Evolutionary conservation across 2,888 invertebrate species (phyloP), one percentile per base, ranked within the genome.

Genomic region (Zygaena filipendulae): DNA sequence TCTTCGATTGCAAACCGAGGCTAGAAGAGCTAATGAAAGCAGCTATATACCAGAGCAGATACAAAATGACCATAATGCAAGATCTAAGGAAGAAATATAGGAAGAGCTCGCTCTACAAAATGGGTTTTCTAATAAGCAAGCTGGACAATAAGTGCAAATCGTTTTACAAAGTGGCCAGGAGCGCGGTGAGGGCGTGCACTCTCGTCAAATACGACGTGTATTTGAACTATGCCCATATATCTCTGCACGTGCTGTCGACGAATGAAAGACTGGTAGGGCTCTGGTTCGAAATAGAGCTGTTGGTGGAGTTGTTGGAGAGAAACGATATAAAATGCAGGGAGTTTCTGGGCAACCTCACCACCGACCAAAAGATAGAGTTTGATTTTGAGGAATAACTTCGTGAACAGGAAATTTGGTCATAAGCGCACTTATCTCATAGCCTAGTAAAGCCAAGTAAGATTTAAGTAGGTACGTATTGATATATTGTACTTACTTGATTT

Each of bases 51-150:
- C 57, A 55, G 27, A 44, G 59, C 0, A 45, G 70, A 21, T 55
- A 60, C 13, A 59, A 50, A 28, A 52, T 70, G 61, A 35, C 53
- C 0, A 25, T 53, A 0, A 66, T 68, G 70, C 68, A 69, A 29
- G 9, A 30, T 0, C 7, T 46, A 1, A 43, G 67, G 14, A 23
- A 33, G 0, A 47, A 45, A 12, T 55, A 56, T 23, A 41, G 26
- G 1, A 18, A 30, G 0, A 29, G 33, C 0, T 28, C 52, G 0
- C 23, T 67, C 0, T 70, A 64, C 33, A 68, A 59, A 42, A 66
- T 70, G 68, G 70, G 70, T 0, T 68, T 52, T 11, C 21, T 70
- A 3, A 51, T 53, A 14, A 51, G 55, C 14, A 69, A 59, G 38
- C 49, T 55, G 0, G 70, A 70, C 11, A 43, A 38, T 0, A 43